Base-by-base conservation (phyloP, 2,888 invertebrate species). In the Cheilosia grossa region DNA sequence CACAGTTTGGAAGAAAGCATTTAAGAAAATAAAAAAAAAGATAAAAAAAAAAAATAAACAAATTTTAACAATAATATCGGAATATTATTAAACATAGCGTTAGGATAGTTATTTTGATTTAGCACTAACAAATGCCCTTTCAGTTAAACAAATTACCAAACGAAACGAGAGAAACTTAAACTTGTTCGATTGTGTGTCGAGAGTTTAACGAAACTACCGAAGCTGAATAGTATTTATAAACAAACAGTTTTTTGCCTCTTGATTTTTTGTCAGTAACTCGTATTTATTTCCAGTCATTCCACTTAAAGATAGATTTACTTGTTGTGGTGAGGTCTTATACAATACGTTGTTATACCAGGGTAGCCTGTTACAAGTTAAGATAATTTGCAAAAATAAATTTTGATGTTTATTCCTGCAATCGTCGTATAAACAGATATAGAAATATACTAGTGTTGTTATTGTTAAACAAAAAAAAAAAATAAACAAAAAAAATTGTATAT, bases 1-100 rank as follows among this genome's bases (percentile, higher is more conserved):
- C 61, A 81, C 40, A 66, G 74, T 75, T 83, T 59, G 81, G 49
- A 75, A 66, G 69, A 70, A 70, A 81, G 73, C 82, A 83, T 79
- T 85, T 70, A 81, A 54, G 64, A 70, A 51, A 70, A 42, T 49
- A 15, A 40, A 64, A 81, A 44, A 27, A 59, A 75, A 37, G n/a
- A n/a, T n/a, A n/a, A n/a, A n/a, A n/a, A 70, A 42, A 59, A 15
- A 40, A 64, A 81, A 44, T 5, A 59, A 75, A 37, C 10, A 33
- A 7, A 53, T 10, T 37, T 37, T 13, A 37, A 37, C 13, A 4
- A 24, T 54, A 66, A 21, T 47, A 78, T 40, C 54, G 56, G 51
- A 61, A 40, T 15, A 49, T 40, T 27, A 27, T 61, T 33, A 40
- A 51, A 59, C 19, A 51, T 82, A 66, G 53, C 51, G 21, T 42